phyloP scores from a whole-genome alignment of 2,888 invertebrate species.

The Epiblema foenella region DNA sequence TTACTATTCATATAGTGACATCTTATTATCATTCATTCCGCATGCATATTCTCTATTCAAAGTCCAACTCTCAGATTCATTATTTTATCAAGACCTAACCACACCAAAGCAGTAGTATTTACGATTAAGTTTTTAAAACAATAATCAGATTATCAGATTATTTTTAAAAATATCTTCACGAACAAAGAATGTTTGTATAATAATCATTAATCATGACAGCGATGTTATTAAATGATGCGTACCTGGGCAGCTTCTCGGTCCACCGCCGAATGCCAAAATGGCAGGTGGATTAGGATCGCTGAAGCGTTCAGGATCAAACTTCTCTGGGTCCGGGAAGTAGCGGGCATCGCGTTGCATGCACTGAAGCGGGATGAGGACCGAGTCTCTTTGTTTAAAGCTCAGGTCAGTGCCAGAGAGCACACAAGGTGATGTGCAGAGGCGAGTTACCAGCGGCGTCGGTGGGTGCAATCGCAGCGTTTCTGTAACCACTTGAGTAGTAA shows the following conservation, averaged over 20 bases:
- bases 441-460: conserved; percentile 75
- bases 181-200: conserved; percentile 42
- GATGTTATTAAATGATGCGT: conserved; percentile 48
- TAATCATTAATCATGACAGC: conserved; percentile 13
- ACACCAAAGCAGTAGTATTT: conserved; percentile 35
- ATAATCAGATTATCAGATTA: conserved; percentile 40
- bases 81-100: conserved; percentile 1
- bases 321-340: conserved; percentile 73
- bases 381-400: conserved; percentile 65
- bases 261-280: conserved; percentile 77
- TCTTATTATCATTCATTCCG: too few relatives aligned
- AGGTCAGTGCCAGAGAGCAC: conserved; percentile 66
- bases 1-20: too few relatives aligned
- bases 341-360: conserved; percentile 74
- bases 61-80: conserved; percentile 1
- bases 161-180: conserved; percentile 36
- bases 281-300: conserved; percentile 66
- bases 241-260: conserved; percentile 80
- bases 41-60: too few relatives aligned
- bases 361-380: conserved; percentile 72
- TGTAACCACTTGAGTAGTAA: conserved; percentile 63
- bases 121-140: conserved; percentile 47
- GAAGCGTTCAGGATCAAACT: conserved; percentile 75
- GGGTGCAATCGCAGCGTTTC: conserved; percentile 77
- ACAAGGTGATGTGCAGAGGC: conserved; percentile 73